Conservation (phyloP, 2,888 invertebrate genomes). For the Cataglyphis altisquamis region DNA sequence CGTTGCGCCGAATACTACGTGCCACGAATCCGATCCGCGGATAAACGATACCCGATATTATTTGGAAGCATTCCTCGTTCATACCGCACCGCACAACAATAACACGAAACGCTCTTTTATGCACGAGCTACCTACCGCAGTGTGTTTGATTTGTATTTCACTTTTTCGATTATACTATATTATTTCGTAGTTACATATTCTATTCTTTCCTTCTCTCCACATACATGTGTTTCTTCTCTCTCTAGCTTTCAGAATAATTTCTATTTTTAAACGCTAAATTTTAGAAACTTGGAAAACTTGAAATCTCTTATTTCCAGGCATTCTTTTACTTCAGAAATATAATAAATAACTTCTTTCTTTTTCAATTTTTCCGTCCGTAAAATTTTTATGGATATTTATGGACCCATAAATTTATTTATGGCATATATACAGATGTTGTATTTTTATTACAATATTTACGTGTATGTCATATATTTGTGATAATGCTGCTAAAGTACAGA, state of each 20-base stretch:
- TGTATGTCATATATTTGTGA: background rate
- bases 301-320: background rate
- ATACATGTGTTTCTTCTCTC: background rate
- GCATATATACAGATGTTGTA: background rate
- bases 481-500: background rate
- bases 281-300: background rate
- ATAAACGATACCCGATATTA: slow-evolving; percentile 43
- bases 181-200: background rate
- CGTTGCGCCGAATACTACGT: slow-evolving; percentile 38
- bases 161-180: background rate
- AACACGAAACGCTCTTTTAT: slow-evolving; percentile 4
- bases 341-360: background rate
- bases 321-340: background rate
- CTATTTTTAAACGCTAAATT: background rate
- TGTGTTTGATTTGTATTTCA: background rate
- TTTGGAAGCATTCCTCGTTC: slow-evolving; percentile 31
- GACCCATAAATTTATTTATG: background rate
- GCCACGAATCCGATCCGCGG: slow-evolving; percentile 39
- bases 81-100: slow-evolving; percentile 21
- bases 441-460: slow-evolving; percentile 30
- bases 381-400: background rate
- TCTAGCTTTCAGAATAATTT: background rate
- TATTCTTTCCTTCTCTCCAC: background rate
- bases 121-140: slow-evolving; percentile 29
- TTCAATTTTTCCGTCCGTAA: background rate